Evolutionary conservation across 2,797 vertebrate species (phyloP), one percentile per base, ranked within the genome.

Genomic region (Anabacerthia variegaticeps): DNA sequence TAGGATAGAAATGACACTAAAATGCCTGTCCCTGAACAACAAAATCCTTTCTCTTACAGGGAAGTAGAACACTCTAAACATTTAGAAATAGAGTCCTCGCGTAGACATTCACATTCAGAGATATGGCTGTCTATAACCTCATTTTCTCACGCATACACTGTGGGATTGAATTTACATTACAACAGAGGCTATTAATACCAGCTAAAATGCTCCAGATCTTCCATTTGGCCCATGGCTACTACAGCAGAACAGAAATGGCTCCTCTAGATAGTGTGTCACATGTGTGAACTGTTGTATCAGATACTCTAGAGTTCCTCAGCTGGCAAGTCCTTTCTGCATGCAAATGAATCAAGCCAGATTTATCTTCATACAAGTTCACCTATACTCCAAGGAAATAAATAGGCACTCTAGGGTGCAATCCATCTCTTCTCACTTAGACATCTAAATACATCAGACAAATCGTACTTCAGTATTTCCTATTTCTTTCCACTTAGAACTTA

Each of bases 401-500:
- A 62, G 46, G 18, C 32, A 76, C 43, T 82, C 43, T 14, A 75
- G 20, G n/a, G 30, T 76, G 48, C 48, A 81, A 78, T 75, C 49
- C 5, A 68, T 55, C 36, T 92, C 9, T n/a, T 56, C 72, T 86
- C 59, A 73, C 28, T 56, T 67, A 80, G 55, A 59, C 26, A 34
- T 82, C 14, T 69, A 89, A 94, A 93, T 69, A 76, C 36, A 59
- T 89, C 19, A 83, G 52, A 73, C 22, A 92, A 94, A 76, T 66
- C 19, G n/a, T 82, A 48, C 44, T 76, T 91, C 23, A 22, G 10
- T 59, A 43, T 89, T 89, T 92, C 43, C 18, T 63, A 41, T 91
- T 85, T 87, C 72, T 91, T 90, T 92, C 51, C 19, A 32, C 59
- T 89, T 82, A 83, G 34, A 88, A 77, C 28, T 91, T 87, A 63